Evolutionary conservation across 2,888 invertebrate species (phyloP), one percentile per base, ranked within the genome.

Genomic region (Harpalus rubripes): DNA sequence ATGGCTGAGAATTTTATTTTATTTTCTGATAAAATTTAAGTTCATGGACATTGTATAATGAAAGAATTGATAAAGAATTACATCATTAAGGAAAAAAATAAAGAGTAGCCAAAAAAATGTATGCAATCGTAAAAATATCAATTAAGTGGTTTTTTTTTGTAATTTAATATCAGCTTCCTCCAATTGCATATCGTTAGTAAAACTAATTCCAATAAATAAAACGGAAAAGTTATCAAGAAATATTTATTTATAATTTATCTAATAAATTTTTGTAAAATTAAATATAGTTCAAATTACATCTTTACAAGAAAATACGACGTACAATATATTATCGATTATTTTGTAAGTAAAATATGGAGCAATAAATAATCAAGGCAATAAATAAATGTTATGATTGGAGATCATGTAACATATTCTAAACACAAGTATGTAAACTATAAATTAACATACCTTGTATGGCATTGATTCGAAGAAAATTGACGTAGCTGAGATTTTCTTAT

Each of bases 391-490:
- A 52, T 52, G 10, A 52, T 32, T 32, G 6, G 32, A 32, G 32
- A 32, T 32, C 32, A 5, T 32, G 6, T 32, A 4, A 32, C 5
- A 22, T 32, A 32, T 32, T 32, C 1, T 32, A 32, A 32, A 32
- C 32, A 32, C 32, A 32, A 3, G 32, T 32, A 32, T 32, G 44
- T 12, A 52, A 52, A 10, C 5, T 52, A 52, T 12, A 32, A 26
- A 18, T 26, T 12, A 52, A 52, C 74, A 87, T 88, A 98, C 96
- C 92, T 98, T 98, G 91, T 99, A 99, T 0, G 99, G 98, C 96
- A 99, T 97, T 85, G 98, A 98, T 92, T 99, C 98, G 90, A 99
- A 99, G 93, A 98, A 99, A 86, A 99, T 96, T 0, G 99, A 98
- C 0, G 99, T 98, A 7, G 98, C 98, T 0, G 99, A 99, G 85